Evolutionary conservation across 30 jellyfish, hydroid and myxozoan species (phyloP).

Genomic region (Aurelia coerulea): DNA sequence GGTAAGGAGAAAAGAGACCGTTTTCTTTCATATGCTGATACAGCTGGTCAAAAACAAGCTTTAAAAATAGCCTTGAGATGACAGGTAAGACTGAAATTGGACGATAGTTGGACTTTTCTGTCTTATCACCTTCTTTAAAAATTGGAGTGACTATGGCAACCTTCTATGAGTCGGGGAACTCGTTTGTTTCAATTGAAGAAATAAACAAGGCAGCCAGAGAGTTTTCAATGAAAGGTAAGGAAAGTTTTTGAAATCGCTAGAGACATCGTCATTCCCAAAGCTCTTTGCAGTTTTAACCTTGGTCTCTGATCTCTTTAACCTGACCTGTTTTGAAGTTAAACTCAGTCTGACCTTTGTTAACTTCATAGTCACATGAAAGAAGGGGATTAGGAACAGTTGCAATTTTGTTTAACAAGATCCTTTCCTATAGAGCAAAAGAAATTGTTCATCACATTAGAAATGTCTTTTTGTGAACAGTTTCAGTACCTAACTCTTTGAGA

Average conservation of each 20-base stretch:
- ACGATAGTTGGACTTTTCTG: slow-evolving; percentile 9
- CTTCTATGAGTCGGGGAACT: slow-evolving; percentile 36
- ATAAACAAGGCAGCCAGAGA: slow-evolving; percentile 16
- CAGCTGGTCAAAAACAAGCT: no score
- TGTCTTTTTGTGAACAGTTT: no score
- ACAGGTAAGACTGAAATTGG: no score
- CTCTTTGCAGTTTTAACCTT: neutral
- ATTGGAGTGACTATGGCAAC: slow-evolving; percentile 26
- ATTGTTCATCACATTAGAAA: neutral
- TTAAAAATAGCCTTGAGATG: no score
- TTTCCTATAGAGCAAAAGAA: slow-evolving; percentile 15
- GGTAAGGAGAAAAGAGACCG: no score
- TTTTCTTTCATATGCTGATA: no score
- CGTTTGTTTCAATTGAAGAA: slow-evolving; percentile 18
- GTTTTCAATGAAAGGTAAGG: slow-evolving; percentile 30
- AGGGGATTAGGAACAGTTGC: neutral
- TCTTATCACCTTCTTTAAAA: slow-evolving; percentile 34
- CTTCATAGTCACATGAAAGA: neutral
- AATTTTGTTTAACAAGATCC: neutral
- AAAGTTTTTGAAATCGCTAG: neutral
- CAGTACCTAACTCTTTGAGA: no score
- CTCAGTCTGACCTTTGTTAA: neutral
- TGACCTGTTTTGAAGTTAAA: neutral
- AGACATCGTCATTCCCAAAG: no score
- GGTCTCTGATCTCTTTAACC: neutral